phyloP scores from a whole-genome alignment of 2,888 invertebrate species.

The Drosophila meridionalis region DNA sequence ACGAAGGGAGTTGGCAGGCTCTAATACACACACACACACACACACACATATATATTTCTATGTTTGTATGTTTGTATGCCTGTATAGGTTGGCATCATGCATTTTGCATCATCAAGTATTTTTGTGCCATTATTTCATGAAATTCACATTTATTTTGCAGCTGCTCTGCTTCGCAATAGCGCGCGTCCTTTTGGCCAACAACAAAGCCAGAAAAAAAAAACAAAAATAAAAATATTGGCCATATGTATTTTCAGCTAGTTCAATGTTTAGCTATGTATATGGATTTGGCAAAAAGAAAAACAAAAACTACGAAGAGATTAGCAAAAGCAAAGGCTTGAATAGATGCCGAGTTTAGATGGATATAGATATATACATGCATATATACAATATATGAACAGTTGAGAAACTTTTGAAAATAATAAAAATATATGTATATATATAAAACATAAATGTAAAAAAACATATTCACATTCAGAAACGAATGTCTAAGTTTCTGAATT shows the following conservation, averaged over 20 bases:
- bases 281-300: conserved; percentile 3
- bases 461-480: neutral
- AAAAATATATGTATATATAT: neutral
- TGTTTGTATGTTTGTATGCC: neutral
- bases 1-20: neutral
- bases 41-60: neutral
- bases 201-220: neutral
- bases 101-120: conserved; percentile 74
- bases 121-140: conserved; percentile 74
- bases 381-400: neutral
- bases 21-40: neutral
- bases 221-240: neutral
- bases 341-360: neutral
- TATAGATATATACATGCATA: neutral
- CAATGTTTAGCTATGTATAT: conserved; percentile 8
- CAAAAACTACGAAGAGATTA: conserved; percentile 2
- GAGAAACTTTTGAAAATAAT: neutral
- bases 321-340: conserved; percentile 6
- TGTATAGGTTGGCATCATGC: conserved; percentile 28
- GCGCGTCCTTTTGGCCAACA: conserved; percentile 6
- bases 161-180: conserved; percentile 49
- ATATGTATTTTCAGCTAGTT: conserved; percentile 5
- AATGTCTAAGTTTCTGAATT: no score
- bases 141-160: conserved; percentile 76
- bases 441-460: neutral